A percentile compares a stretch with the other conserved stretches of the same genome.
Conservation (phyloP, 2,888 invertebrate genomes). For the Orthosia cruda region DNA sequence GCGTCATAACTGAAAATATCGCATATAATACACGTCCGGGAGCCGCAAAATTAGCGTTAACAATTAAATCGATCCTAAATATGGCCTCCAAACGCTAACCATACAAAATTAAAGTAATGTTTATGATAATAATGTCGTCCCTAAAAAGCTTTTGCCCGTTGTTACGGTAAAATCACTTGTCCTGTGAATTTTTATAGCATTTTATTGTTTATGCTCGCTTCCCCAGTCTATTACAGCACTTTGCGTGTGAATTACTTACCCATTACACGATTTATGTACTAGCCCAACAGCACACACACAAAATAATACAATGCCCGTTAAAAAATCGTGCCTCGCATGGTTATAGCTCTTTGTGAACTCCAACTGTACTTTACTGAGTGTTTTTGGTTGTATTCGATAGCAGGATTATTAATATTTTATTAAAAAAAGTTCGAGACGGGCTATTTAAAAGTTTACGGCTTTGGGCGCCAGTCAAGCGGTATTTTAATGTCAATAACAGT, state of each 20-base stretch:
- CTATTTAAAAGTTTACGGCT: conserved; percentile 17
- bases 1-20: conserved; percentile 37
- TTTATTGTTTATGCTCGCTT: conserved; percentile 86
- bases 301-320: conserved; percentile 68
- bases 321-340: conserved; percentile 65
- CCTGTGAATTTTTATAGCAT: conserved; percentile 82
- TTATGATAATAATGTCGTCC: conserved; percentile 62
- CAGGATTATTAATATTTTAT: conserved; percentile 51
- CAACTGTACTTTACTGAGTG: conserved; percentile 30
- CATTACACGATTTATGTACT: conserved; percentile 83
- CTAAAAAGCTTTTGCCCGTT: conserved; percentile 64
- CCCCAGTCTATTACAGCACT: conserved; percentile 83
- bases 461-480: conserved; percentile 13
- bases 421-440: conserved; percentile 7
- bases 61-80: conserved; percentile 38
- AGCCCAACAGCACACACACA: conserved; percentile 67
- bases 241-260: conserved; percentile 85
- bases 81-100: conserved; percentile 48
- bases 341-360: conserved; percentile 55
- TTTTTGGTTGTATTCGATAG: conserved; percentile 45
- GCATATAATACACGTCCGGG: not conserved
- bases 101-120: conserved; percentile 62
- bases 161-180: conserved; percentile 79
- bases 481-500: conserved; percentile 25
- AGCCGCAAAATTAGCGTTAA: conserved; percentile 21